phyloP scores from a whole-genome alignment of 2,113 vertebrate genomes.

The Takifugu bimaculatus region DNA sequence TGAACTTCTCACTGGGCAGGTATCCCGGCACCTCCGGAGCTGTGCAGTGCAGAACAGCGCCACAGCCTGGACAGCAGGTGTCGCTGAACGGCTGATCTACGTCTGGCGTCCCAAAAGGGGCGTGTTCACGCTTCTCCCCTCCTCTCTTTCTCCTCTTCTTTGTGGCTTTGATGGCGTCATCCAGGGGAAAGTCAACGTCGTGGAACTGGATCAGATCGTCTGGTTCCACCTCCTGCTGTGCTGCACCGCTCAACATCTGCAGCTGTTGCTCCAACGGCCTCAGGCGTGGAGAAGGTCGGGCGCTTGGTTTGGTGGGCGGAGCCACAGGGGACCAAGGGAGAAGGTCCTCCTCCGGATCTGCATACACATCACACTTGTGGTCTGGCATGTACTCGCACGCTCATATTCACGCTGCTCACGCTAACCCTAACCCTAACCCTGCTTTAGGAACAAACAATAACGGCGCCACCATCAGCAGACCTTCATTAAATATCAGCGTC shows the following conservation, averaged over 20 bases:
- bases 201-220: conserved; percentile 62
- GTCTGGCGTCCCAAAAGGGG: conserved; percentile 66
- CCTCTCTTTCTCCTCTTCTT: conserved; percentile 38
- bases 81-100: conserved; percentile 61
- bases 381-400: no score
- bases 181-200: conserved; percentile 56
- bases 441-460: no score
- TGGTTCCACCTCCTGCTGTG: conserved; percentile 6
- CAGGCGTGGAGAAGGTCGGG: conserved; percentile 2
- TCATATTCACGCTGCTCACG: no score
- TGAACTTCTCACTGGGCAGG: conserved; percentile 82
- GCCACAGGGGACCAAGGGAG: not conserved
- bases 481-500: no score
- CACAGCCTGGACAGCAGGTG: conserved; percentile 81
- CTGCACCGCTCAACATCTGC: conserved; percentile 10
- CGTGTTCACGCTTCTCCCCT: conserved; percentile 25
- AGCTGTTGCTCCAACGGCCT: conserved; percentile 54
- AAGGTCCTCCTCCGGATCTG: conserved; percentile 30
- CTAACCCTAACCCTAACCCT: no score
- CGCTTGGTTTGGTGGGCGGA: not conserved
- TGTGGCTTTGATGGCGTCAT: conserved; percentile 1
- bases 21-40: conserved; percentile 73
- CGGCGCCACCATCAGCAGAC: no score
- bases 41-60: conserved; percentile 81
- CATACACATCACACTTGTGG: not conserved